Base-by-base conservation (phyloP, 2,888 invertebrate genomes). In the Andrena dorsata region DNA sequence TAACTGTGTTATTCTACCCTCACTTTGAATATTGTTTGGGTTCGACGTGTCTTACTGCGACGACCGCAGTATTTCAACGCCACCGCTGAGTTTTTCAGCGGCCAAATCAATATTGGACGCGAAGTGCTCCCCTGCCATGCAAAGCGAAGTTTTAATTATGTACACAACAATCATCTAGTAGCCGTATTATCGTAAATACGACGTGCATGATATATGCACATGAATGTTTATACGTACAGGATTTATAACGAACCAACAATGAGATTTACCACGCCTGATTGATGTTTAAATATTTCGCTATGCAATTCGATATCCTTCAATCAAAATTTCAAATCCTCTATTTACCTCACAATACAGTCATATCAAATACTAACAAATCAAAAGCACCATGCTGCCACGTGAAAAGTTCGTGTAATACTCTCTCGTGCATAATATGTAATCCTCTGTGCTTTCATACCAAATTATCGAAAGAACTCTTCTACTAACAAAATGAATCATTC, bases 221-320 rank as follows among this genome's bases (percentile, higher is more conserved):
- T 35, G 51, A 65, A 70, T 71, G 65, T 71, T 80, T 53, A 51
- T 65, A 65, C 79, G 70, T 60, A 65, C 65, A 65, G 70, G 79
- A 80, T 78, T 78, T 71, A 78, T 60, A 78, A 78, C 23, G 70
- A 80, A 58, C 49, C 64, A 23, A 49, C 49, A 64, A 56, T 41
- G 78, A 60, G 49, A 70, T 51, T 60, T 30, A 41, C 58, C 32
- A 5, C 30, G n/a, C 20, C 32, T 26, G 47, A 47, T 76, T 20
- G 2, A n/a, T 10, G 28, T 20, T 47, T 56, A 47, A 64, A 64
- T 47, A 70, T 30, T 70, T 49, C 28, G 35, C 30, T 41, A 32
- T 23, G 26, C 68, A 13, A 63, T 47, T 32, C 7, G 32, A 69
- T 64, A 47, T 16, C 7, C 1, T 16, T 30, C 41, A 8, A 53